A percentile compares a stretch with the other conserved stretches of the same genome.
Conservation (phyloP, 2,888 invertebrate genomes). For the Agapostemon virescens region DNA sequence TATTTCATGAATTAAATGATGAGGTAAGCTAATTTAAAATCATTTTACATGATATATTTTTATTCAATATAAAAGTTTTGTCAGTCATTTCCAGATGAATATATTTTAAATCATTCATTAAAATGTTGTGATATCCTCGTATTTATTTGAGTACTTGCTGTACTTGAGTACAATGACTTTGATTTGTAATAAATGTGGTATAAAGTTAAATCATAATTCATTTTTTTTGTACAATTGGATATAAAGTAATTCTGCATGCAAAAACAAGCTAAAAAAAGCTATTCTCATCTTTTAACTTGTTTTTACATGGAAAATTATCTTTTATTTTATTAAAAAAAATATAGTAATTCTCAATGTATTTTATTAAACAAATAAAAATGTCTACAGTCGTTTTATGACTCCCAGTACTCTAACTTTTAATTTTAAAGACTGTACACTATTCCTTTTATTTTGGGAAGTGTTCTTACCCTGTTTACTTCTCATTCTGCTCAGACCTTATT, state of each 20-base stretch:
- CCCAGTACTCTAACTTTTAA: background rate
- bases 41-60: constrained; percentile 10
- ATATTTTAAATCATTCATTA: background rate
- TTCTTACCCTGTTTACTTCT: background rate
- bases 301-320: too few relatives aligned
- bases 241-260: too few relatives aligned
- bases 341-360: background rate
- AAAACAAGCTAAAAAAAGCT: too few relatives aligned
- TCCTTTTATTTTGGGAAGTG: background rate
- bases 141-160: background rate
- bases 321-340: background rate
- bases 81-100: background rate
- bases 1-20: constrained; percentile 76
- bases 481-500: background rate
- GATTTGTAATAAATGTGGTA: too few relatives aligned
- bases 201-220: too few relatives aligned
- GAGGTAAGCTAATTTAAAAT: constrained; percentile 71
- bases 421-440: background rate
- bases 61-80: background rate
- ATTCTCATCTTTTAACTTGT: too few relatives aligned
- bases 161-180: too few relatives aligned
- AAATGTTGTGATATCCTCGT: background rate
- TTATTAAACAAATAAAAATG: background rate
- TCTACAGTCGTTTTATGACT: background rate
- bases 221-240: background rate